A percentile compares a stretch with the other conserved stretches of the same genome.
phyloP scores from a whole-genome alignment of 2,888 invertebrate genomes.

The Zhuqinia jingwanae region DNA sequence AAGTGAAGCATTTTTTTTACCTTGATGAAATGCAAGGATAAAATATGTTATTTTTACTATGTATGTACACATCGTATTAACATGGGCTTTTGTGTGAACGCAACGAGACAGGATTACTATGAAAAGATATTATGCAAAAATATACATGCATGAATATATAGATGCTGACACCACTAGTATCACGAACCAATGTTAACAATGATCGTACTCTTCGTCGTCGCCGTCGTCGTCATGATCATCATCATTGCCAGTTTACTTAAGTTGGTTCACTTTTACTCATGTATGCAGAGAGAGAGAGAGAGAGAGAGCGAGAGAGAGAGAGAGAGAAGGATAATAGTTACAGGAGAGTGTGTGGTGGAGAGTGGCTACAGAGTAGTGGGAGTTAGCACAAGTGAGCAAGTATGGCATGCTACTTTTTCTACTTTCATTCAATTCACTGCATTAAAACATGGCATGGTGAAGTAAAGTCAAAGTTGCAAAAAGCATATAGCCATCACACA shows the following conservation, averaged over 20 bases:
- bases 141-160: neutral
- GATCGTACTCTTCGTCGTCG: conserved; percentile 34
- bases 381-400: conserved; percentile 27
- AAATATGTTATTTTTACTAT: too few species aligned
- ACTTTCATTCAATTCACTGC: conserved; percentile 39
- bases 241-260: conserved; percentile 55
- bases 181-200: conserved; percentile 24
- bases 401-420: neutral
- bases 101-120: too few species aligned
- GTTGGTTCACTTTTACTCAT: conserved; percentile 62
- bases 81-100: too few species aligned
- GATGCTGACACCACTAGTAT: neutral
- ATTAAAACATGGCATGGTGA: conserved; percentile 29
- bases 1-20: too few species aligned
- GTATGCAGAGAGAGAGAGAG: conserved; percentile 24
- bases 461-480: conserved; percentile 45
- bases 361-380: conserved; percentile 7
- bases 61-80: too few species aligned
- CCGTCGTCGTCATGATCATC: conserved; percentile 14
- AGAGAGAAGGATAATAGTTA: conserved; percentile 39
- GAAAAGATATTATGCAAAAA: conserved; percentile 30
- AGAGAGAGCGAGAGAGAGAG: neutral
- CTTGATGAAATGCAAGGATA: too few species aligned
- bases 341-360: conserved; percentile 23
- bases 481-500: conserved; percentile 30